phyloP scores from a whole-genome alignment of 2,113 vertebrate species.

The Hystrix cristata region DNA sequence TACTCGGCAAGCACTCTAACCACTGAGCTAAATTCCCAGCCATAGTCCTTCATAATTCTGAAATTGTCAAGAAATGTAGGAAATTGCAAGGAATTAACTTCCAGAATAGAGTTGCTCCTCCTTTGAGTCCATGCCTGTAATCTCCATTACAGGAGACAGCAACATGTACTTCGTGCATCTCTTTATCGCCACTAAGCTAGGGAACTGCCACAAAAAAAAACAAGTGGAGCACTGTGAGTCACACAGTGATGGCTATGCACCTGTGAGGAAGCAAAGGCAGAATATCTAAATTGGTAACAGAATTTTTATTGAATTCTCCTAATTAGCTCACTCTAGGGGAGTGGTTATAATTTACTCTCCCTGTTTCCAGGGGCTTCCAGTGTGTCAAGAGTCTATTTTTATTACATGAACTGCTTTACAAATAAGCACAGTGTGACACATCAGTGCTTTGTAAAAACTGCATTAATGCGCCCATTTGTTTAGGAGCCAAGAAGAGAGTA shows the following conservation, averaged over 20 bases:
- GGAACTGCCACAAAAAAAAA: neutral
- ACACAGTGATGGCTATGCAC: neutral
- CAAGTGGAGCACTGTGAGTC: neutral
- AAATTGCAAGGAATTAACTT: neutral
- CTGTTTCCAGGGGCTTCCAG: conserved; percentile 37
- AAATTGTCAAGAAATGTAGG: neutral
- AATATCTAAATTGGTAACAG: conserved; percentile 8
- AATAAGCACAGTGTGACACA: conserved; percentile 56
- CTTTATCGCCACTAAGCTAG: neutral
- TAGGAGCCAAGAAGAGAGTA: conserved; percentile 52
- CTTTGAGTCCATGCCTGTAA: neutral
- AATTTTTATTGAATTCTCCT: conserved; percentile 70
- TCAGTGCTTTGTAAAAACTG: conserved; percentile 15
- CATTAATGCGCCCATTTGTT: conserved; percentile 54
- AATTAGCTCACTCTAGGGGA: conserved; percentile 58
- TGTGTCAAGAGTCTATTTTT: conserved; percentile 53
- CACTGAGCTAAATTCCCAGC: too few relatives aligned
- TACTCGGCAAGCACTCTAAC: too few relatives aligned
- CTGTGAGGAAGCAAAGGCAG: neutral
- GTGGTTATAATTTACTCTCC: conserved; percentile 49
- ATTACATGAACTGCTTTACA: conserved; percentile 51
- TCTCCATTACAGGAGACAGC: neutral
- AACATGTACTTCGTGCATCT: neutral
- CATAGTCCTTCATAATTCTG: neutral
- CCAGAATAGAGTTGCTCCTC: neutral